Evolutionary conservation across 2,888 invertebrate species (phyloP), one percentile per base, ranked within the genome.

Genomic region (Fissipunctia ypsillon): DNA sequence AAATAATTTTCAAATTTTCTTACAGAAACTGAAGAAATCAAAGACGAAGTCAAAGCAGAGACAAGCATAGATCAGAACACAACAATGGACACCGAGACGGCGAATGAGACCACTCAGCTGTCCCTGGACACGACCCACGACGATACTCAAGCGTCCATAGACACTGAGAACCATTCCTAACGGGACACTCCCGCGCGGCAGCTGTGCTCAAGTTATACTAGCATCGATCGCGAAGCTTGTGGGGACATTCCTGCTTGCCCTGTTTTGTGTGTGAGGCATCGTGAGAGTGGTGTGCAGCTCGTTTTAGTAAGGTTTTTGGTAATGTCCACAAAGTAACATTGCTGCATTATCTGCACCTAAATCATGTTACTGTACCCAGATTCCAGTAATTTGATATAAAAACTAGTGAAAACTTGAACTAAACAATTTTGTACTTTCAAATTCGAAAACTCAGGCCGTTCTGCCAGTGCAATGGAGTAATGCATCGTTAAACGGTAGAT

Each of bases 111-210:
- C 28, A 72, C 45, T 43, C 61, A 73, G 60, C 25, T 73, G 41
- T 64, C 82, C 5, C 22, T 78, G 28, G 83, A 87, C 14, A 74
- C 81, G 0, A 85, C 69, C 31, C 66, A 76, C 22, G 64, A 65
- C 6, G 73, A 76, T 66, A 64, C 76, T 56, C 80, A 73, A 60
- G 52, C 50, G 14, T 52, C 81, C 14, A 19, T 31, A 10, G 70
- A 69, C 16, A 45, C 60, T 12, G 69, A 80, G 54, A 77, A 88
- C 73, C 88, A 90, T 88, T 90, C 91, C 88, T 90, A 90, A 89
- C 89, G 73, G 76, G 70, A 66, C 70, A 19, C 45, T 63, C 64
- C 31, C 54, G 57, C 67, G 31, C 25, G 35, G 60, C 77, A 59
- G 63, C 56, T 31, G 48, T 60, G 71, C 73, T 69, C 73, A 60